Percentiles rank a stretch among this genome's conserved stretches.
phyloP scores from a whole-genome alignment of 1,140 invertebrate species.

The Neodiprion pinetum region DNA sequence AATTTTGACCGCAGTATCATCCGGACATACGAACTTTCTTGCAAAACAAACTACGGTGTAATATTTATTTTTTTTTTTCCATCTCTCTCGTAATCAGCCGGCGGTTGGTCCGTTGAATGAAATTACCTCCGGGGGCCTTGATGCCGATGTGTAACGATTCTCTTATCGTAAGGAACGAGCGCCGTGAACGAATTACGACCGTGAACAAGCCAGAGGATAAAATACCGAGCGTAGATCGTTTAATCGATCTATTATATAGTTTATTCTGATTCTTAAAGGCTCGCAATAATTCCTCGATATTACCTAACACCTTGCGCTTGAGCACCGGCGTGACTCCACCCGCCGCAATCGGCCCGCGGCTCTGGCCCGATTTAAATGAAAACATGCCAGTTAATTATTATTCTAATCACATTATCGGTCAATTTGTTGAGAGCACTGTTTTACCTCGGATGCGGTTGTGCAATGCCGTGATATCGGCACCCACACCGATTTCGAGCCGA shows the following conservation, averaged over 20 bases:
- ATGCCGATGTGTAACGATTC: not conserved
- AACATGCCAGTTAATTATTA: slow-evolving; percentile 4
- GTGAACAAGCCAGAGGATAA: slow-evolving; percentile 5
- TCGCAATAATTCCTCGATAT: not conserved
- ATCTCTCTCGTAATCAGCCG: no score
- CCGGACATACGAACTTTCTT: no score
- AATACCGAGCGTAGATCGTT: not conserved
- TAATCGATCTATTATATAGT: slow-evolving; percentile 4
- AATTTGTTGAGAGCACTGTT: not conserved
- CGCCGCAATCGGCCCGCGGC: not conserved
- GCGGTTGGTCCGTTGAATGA: no score
- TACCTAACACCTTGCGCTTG: not conserved
- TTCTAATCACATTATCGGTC: not conserved
- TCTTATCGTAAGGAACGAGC: not conserved
- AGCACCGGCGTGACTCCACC: not conserved
- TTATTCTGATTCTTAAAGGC: not conserved
- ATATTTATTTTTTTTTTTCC: no score
- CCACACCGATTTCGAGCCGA: not conserved
- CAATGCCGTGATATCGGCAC: not conserved
- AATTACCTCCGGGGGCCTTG: no score
- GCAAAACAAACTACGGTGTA: no score
- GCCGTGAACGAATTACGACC: not conserved
- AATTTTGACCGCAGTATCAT: no score
- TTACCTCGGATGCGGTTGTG: not conserved
- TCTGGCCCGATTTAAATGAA: slow-evolving; percentile 2